phyloP scores from a whole-genome alignment of 2,888 invertebrate genomes.

The Automeris io region DNA sequence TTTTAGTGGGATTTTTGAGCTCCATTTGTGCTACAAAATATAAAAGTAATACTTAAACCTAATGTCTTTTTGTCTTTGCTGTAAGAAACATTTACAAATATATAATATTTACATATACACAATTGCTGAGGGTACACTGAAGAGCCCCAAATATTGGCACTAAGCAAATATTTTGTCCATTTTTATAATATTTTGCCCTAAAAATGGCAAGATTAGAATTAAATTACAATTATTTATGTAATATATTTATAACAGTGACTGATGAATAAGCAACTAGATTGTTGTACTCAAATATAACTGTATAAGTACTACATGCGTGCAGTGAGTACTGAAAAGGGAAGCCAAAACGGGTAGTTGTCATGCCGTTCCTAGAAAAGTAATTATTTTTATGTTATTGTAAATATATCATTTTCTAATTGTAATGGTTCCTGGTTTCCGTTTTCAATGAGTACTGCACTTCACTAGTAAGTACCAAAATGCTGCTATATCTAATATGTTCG shows the following conservation, averaged over 20 bases:
- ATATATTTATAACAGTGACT: background rate
- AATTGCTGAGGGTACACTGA: slow-evolving; percentile 1
- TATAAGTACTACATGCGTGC: too few relatives aligned
- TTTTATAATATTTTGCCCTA: slow-evolving; percentile 4
- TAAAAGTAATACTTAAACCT: slow-evolving; percentile 19
- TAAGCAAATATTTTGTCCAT: slow-evolving; percentile 1
- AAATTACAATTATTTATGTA: background rate
- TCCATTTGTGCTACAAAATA: slow-evolving; percentile 14
- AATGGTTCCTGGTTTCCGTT: too few relatives aligned
- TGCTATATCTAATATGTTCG: background rate
- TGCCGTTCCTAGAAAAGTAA: too few relatives aligned
- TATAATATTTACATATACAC: slow-evolving; percentile 7
- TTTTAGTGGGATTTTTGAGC: slow-evolving; percentile 18
- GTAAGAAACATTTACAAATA: slow-evolving; percentile 8
- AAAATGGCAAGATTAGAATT: slow-evolving; percentile 4
- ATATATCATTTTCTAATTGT: too few relatives aligned
- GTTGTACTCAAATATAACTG: background rate
- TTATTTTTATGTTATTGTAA: too few relatives aligned
- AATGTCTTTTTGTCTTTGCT: slow-evolving; percentile 43
- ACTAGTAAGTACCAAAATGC: too few relatives aligned
- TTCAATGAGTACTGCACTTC: too few relatives aligned
- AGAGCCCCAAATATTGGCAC: slow-evolving; percentile 2
- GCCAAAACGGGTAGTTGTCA: too few relatives aligned
- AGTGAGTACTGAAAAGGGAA: too few relatives aligned
- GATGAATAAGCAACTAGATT: background rate